A percentile compares a stretch with the other conserved stretches of the same genome.
These are phyloP conservation scores for Petaurus breviceps DNA, from an alignment of 2,113 vertebrate species.

Conservation along the genomic window DNA sequence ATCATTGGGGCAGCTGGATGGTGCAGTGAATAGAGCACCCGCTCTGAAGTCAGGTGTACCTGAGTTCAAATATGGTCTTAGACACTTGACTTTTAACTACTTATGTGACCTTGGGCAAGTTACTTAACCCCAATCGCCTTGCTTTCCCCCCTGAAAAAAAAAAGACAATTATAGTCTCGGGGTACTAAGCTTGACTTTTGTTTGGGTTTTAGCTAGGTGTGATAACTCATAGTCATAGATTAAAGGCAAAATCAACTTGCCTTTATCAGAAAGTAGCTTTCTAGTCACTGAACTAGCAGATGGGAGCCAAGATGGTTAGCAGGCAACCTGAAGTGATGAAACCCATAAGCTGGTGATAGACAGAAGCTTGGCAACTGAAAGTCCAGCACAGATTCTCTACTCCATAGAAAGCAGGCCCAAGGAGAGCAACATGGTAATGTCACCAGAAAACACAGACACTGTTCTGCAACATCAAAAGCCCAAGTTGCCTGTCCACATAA, in stretches of 20 bases:
- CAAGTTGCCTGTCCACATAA: neutral
- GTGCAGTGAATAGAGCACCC: too few relatives aligned
- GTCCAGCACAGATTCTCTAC: neutral
- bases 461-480: neutral
- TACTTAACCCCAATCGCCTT: too few relatives aligned
- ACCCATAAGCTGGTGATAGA: neutral
- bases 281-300: neutral
- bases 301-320: neutral
- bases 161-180: too few relatives aligned
- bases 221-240: neutral
- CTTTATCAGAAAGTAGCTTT: neutral
- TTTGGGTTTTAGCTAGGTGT: neutral
- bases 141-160: too few relatives aligned
- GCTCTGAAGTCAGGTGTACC: too few relatives aligned
- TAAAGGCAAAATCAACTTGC: neutral
- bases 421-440: neutral
- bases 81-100: too few relatives aligned
- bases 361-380: neutral
- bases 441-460: neutral
- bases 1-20: too few relatives aligned
- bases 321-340: neutral
- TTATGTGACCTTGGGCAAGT: too few relatives aligned
- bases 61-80: too few relatives aligned
- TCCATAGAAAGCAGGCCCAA: neutral
- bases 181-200: neutral